A percentile compares a stretch with the other conserved stretches of the same genome.
These are phyloP conservation scores for Calycopis cecrops DNA, from an alignment of 1,140 invertebrate species.

Conservation along the genomic window DNA sequence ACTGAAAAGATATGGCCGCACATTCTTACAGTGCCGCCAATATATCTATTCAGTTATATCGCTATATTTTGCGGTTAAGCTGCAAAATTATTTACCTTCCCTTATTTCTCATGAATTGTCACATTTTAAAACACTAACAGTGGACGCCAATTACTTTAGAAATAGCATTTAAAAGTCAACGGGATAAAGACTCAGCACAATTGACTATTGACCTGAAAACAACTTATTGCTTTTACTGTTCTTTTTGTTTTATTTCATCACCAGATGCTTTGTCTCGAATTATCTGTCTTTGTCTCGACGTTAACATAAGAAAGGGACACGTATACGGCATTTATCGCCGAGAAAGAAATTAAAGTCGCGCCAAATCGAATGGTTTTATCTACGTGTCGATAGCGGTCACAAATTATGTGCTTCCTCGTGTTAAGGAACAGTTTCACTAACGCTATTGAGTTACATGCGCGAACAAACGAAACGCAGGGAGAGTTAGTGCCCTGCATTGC, in stretches of 20 bases:
- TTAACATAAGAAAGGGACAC: conserved; percentile 30
- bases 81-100: too few relatives aligned
- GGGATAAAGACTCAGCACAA: conserved; percentile 25
- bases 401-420: conserved; percentile 66
- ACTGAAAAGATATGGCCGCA: too few relatives aligned
- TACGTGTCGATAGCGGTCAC: conserved; percentile 67
- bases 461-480: too few relatives aligned
- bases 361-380: conserved; percentile 69
- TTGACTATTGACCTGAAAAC: conserved; percentile 40
- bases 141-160: too few relatives aligned
- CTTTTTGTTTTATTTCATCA: conserved; percentile 40
- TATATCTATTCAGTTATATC: too few relatives aligned
- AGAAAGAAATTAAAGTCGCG: conserved; percentile 67
- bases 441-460: too few relatives aligned
- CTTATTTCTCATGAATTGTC: too few relatives aligned
- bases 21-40: too few relatives aligned
- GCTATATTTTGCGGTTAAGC: too few relatives aligned
- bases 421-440: conserved; percentile 25
- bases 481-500: too few relatives aligned
- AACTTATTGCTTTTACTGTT: conserved; percentile 36
- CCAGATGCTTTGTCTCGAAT: conserved; percentile 43
- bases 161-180: conserved; percentile 3
- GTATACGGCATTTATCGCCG: conserved; percentile 53
- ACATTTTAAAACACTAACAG: too few relatives aligned
- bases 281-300: conserved; percentile 29